Base-by-base conservation (phyloP, 2,888 invertebrate genomes). In the Isoperla grammatica region DNA sequence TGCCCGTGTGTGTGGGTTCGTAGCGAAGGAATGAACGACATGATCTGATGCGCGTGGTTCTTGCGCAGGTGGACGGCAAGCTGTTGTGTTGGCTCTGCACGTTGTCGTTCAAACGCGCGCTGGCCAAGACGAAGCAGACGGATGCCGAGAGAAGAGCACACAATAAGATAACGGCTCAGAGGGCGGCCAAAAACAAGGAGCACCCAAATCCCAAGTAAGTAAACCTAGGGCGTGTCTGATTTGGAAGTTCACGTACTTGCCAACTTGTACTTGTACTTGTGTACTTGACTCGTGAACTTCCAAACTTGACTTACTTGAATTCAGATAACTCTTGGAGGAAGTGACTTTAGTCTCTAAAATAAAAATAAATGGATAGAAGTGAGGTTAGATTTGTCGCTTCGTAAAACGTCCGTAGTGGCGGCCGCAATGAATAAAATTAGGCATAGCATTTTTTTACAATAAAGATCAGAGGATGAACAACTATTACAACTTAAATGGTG, bases 11-110 rank as follows among this genome's bases (percentile, higher is more conserved):
- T 8, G 17, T 45, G 11, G 12, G 35, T 17, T 11, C 46, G 37
- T 37, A 6, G 37, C 37, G 8, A 37, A 37, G 6, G 37, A n/a
- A 37, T 37, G 11, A 37, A 37, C 8, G 37, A 37, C 37, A 37
- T 9, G 8, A 37, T 37, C 37, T 37, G 11, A 37, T 6, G 37
- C 8, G 37, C 9, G 42, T 37, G 12, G 53, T 29, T 46, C 62
- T 63, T 63, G 78, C 78, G 56, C 78, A 95, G 95, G 89, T 95
- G 65, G 95, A 96, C 75, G 95, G 95, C 3, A 96, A 95, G 75
- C 78, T 95, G 61, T 79, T 96, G 29, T 97, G 96, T 75, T 97
- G 95, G 95, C 79, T 96, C 61, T 97, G 96, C 76, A 95, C 95
- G 13, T 82, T 93, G 68, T 92, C 95, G 0, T 91, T 90, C 74